Percentiles rank a stretch among this genome's conserved stretches.
These are phyloP conservation scores for Aelia acuminata DNA, from an alignment of 2,888 invertebrate genomes.

Conservation along the genomic window DNA sequence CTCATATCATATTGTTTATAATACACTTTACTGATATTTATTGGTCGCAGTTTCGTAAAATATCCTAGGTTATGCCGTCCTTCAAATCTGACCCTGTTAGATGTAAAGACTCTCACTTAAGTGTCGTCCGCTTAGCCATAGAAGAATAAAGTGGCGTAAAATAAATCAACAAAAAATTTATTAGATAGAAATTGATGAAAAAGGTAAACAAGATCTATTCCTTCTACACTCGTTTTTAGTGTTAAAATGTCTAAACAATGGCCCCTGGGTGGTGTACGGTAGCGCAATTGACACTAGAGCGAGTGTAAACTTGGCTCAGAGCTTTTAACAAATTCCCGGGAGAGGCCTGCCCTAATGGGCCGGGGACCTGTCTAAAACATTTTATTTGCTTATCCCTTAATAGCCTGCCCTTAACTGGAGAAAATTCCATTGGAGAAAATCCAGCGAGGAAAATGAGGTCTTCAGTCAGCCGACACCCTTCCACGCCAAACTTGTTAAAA, in stretches of 20 bases:
- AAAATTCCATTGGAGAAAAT: slow-evolving; percentile 57
- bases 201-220: too few species aligned
- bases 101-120: too few species aligned
- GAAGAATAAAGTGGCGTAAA: too few species aligned
- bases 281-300: neutral
- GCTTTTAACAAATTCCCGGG: slow-evolving; percentile 31
- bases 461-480: slow-evolving; percentile 54
- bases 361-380: slow-evolving; percentile 55
- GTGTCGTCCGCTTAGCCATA: too few species aligned
- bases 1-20: too few species aligned
- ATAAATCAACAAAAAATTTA: too few species aligned
- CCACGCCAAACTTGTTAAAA: slow-evolving; percentile 54
- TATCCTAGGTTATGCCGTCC: too few species aligned
- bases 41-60: too few species aligned
- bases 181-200: too few species aligned
- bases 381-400: slow-evolving; percentile 59
- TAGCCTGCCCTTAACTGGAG: slow-evolving; percentile 55
- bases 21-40: too few species aligned
- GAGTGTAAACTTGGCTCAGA: neutral
- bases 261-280: neutral
- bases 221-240: too few species aligned
- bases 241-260: neutral
- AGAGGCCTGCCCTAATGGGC: neutral
- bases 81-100: too few species aligned
- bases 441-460: slow-evolving; percentile 57